phyloP scores from a whole-genome alignment of 2,888 invertebrate species.

The Anaspis maculata region DNA sequence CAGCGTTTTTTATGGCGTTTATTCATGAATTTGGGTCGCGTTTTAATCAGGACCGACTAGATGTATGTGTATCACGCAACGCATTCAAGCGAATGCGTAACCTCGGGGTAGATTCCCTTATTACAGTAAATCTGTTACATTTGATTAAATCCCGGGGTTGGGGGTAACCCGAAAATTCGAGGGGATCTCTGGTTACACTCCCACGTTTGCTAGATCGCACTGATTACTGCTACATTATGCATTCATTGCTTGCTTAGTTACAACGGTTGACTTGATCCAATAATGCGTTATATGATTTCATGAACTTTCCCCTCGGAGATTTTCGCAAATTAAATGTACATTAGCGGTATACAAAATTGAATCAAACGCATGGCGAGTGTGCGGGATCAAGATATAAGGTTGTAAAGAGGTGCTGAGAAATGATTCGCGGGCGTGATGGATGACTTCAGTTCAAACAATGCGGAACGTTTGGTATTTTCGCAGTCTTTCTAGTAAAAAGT shows the following conservation, averaged over 20 bases:
- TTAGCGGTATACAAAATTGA: no score
- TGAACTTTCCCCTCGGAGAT: conserved; percentile 17
- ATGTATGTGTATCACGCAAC: conserved; percentile 16
- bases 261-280: conserved; percentile 23
- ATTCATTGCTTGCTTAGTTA: conserved; percentile 32
- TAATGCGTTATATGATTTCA: conserved; percentile 26
- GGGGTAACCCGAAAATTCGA: conserved; percentile 28
- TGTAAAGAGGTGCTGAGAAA: no score
- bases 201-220: conserved; percentile 16
- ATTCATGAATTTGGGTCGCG: no score
- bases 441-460: no score
- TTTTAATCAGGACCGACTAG: conserved; percentile 14
- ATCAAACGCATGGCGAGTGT: no score
- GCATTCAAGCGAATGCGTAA: no score
- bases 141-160: conserved; percentile 38
- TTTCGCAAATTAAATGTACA: conserved; percentile 10
- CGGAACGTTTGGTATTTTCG: no score
- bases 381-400: no score
- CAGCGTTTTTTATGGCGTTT: no score
- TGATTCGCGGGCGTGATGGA: no score
- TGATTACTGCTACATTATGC: conserved; percentile 30
- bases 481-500: no score
- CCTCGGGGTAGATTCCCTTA: conserved; percentile 20
- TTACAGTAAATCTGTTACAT: conserved; percentile 36
- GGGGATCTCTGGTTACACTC: no score